These are phyloP conservation scores for Dermatophagoides farinae DNA, from an alignment of 1,140 invertebrate species.

Conservation along the genomic window DNA sequence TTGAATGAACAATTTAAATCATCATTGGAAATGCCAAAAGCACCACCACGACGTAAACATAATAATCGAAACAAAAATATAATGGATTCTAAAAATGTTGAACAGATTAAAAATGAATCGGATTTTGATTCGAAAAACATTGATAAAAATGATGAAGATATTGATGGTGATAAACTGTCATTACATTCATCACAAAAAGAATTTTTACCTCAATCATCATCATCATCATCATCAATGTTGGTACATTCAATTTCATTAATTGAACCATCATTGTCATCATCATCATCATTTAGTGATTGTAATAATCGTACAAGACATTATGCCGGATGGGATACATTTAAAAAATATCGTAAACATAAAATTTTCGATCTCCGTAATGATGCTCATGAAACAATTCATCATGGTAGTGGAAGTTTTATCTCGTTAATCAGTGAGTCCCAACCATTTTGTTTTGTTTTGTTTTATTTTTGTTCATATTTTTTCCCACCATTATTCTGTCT, in stretches of 20 bases:
- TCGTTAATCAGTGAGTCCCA: not conserved
- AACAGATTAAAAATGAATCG: not conserved
- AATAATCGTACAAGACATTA: too few species aligned
- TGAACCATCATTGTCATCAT: too few species aligned
- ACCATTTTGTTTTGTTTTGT: not conserved
- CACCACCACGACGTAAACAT: not conserved
- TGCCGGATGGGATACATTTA: too few species aligned
- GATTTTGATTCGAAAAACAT: not conserved
- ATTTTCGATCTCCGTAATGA: not conserved
- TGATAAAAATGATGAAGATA: not conserved
- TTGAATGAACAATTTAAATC: not conserved
- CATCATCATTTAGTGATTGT: too few species aligned
- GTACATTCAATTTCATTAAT: too few species aligned
- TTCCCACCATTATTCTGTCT: not conserved
- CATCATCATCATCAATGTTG: too few species aligned
- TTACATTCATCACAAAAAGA: not conserved
- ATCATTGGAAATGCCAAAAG: not conserved
- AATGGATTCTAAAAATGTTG: not conserved
- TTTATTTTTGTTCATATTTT: not conserved
- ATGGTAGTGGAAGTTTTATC: not conserved
- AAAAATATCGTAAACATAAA: not conserved
- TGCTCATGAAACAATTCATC: not conserved
- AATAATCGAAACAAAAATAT: not conserved
- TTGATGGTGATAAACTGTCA: not conserved
- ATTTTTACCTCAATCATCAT: too few species aligned